These are phyloP conservation scores for Diabrotica balteata DNA, from an alignment of 2,888 invertebrate species.

Conservation along the genomic window DNA sequence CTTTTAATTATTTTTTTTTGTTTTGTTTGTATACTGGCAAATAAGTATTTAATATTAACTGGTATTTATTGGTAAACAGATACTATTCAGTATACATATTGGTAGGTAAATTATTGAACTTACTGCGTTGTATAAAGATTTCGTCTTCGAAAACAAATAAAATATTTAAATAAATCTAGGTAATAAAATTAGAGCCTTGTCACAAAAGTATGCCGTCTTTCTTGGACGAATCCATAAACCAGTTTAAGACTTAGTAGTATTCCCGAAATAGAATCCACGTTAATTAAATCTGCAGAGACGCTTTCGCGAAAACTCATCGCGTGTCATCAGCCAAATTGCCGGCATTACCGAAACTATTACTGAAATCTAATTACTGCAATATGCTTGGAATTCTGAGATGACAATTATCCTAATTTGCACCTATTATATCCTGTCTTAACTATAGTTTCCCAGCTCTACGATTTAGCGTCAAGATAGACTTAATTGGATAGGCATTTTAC, in stretches of 20 bases:
- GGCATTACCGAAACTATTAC: conserved; percentile 58
- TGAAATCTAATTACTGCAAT: conserved; percentile 59
- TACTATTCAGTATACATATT: no score
- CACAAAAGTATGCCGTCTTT: no score
- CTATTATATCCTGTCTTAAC: conserved; percentile 56
- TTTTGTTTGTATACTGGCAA: no score
- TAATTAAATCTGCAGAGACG: conserved; percentile 53
- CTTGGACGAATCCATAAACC: not conserved
- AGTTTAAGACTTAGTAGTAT: not conserved
- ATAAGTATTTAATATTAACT: no score
- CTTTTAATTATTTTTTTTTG: no score
- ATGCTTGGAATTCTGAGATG: conserved; percentile 59
- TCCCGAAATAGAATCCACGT: conserved; percentile 16
- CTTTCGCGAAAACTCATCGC: conserved; percentile 50
- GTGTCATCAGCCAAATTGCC: conserved; percentile 57
- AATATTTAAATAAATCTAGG: no score
- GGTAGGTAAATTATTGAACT: no score
- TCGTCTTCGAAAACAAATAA: no score
- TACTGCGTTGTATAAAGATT: no score
- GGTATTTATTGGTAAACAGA: no score
- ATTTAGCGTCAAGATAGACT: conserved; percentile 55
- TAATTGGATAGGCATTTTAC: conserved; percentile 50
- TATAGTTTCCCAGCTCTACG: conserved; percentile 40
- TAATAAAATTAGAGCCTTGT: no score
- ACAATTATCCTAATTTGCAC: conserved; percentile 60